Evolutionary conservation across 2,888 invertebrate genomes (phyloP).

Genomic region (Dasysyrphus albostriatus): DNA sequence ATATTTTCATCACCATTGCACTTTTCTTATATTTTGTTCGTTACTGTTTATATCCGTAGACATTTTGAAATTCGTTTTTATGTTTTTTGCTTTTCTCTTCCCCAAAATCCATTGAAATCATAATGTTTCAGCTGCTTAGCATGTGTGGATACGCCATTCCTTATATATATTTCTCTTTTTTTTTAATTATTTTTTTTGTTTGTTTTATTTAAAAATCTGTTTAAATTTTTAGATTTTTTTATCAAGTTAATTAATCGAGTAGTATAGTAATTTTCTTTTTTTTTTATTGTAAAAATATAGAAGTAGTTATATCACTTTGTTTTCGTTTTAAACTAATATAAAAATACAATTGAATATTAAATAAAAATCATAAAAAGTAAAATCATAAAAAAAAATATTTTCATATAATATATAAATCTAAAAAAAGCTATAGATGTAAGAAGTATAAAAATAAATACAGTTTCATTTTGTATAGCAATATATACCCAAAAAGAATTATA

Average conservation of each 20-base stretch:
- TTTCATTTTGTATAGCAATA: conserved; percentile 65
- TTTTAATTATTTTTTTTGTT: not conserved
- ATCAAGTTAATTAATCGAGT: conserved; percentile 57
- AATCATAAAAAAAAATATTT: conserved; percentile 40
- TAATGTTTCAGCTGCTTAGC: conserved; percentile 50
- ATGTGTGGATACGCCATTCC: conserved; percentile 73
- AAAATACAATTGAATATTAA: conserved; percentile 69
- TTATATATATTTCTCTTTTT: conserved; percentile 29
- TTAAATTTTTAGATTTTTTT: conserved; percentile 53
- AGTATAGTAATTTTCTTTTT: conserved; percentile 9
- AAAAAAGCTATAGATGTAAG: conserved; percentile 54
- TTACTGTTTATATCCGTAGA: conserved; percentile 40
- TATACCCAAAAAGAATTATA: conserved; percentile 69
- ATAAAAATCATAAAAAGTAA: conserved; percentile 53
- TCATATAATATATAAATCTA: conserved; percentile 62
- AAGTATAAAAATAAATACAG: conserved; percentile 75
- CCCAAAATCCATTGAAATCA: conserved; percentile 58
- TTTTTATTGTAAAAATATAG: conserved; percentile 58
- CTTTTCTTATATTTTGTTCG: conserved; percentile 39
- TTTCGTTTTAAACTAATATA: conserved; percentile 74
- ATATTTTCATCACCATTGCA: conserved; percentile 71
- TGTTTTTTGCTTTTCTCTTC: not conserved
- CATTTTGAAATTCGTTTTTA: conserved; percentile 23
- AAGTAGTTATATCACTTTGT: conserved; percentile 75
- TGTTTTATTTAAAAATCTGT: conserved; percentile 11